Evolutionary conservation across 2,888 invertebrate genomes (phyloP), one percentile per base, ranked within the genome.

Genomic region (Eucera pruinosa): DNA sequence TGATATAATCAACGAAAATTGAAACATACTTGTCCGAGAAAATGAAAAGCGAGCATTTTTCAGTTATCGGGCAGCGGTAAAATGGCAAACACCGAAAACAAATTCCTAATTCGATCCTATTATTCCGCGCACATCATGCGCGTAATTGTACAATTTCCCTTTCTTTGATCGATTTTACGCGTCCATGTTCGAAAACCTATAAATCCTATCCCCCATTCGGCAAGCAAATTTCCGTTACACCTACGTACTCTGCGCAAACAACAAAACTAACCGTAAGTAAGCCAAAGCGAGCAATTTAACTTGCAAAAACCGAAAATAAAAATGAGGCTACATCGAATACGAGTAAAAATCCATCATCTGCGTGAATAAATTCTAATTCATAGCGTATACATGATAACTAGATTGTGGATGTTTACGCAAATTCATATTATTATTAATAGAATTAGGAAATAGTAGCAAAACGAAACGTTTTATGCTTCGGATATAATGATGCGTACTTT

Each of bases 121-220:
- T 45, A 60, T 9, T 60, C 30, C n/a, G 15, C 15, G 15, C 9
- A 15, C 15, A 11, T 15, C 18, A 23, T 15, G 9, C 23, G 15
- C n/a, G 48, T n/a, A 62, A 36, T 62, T 18, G 30, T 48, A 50
- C 36, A 62, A 62, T 50, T 50, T 50, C 25, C 36, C n/a, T 13
- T 50, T 25, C 23, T n/a, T n/a, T 5, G 9, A 52, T 64, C 36
- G 36, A 48, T 48, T 50, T 18, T 20, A 52, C 41, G 13, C 41
- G 9, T 11, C 5, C 1, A 2, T 13, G 1, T 25, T 7, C 48
- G 18, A 27, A 13, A 18, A 6, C 5, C 27, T 15, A 52, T 64
- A 64, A 20, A 64, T 64, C 20, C 50, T 0, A 33, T 2, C 25
- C n/a, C 13, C 18, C 3, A 11, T 18, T 50, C 27, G 13, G 36